Conservation (phyloP, 1,140 invertebrate genomes). For the Ericerus pela region DNA sequence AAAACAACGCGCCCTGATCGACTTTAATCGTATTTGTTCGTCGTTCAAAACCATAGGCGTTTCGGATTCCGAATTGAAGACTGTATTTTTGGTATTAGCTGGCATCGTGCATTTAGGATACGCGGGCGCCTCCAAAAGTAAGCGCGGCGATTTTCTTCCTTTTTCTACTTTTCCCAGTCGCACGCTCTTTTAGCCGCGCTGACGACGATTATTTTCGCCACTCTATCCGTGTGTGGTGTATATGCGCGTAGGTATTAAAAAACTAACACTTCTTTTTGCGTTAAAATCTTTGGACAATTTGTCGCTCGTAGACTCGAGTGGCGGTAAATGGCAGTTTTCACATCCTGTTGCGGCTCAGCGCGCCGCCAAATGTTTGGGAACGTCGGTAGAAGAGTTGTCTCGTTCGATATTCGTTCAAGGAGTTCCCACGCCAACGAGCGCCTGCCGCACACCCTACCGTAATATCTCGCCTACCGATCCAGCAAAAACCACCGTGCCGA, state of each 20-base stretch:
- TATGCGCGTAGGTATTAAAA: too few species aligned
- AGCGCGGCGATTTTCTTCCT: too few species aligned
- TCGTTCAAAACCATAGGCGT: conserved; percentile 60
- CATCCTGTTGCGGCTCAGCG: conserved; percentile 61
- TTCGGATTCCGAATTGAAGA: conserved; percentile 58
- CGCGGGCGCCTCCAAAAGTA: conserved; percentile 57
- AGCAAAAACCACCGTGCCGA: conserved; percentile 26
- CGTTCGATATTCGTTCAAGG: conserved; percentile 49
- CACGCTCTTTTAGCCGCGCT: too few species aligned
- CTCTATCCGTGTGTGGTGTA: too few species aligned
- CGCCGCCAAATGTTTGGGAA: conserved; percentile 67
- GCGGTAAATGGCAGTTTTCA: not conserved
- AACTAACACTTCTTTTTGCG: too few species aligned
- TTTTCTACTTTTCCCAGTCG: too few species aligned
- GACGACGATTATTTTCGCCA: too few species aligned
- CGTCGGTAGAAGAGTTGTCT: conserved; percentile 63
- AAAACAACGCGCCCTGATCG: conserved; percentile 54
- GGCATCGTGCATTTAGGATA: conserved; percentile 83
- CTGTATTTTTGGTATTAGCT: conserved; percentile 72
- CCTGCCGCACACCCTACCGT: not conserved
- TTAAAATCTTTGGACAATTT: too few species aligned
- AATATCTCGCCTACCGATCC: conserved; percentile 34
- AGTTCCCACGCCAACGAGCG: conserved; percentile 15
- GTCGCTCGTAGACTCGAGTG: not conserved
- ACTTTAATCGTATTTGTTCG: conserved; percentile 58